These are phyloP conservation scores for Leptarthrus brevirostris DNA, from an alignment of 2,888 invertebrate genomes.

Conservation along the genomic window DNA sequence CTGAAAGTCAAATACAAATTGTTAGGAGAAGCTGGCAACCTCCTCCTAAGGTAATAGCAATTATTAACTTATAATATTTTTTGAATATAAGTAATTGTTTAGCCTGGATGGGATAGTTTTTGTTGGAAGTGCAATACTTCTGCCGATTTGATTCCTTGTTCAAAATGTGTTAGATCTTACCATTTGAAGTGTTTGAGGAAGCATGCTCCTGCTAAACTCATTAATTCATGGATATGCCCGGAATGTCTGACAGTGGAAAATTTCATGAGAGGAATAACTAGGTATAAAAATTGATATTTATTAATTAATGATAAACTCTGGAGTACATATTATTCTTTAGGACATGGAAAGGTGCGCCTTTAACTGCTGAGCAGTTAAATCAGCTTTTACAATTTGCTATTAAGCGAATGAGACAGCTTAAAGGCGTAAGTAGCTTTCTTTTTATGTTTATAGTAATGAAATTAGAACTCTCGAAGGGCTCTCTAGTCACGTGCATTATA, in stretches of 20 bases:
- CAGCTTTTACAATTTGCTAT: slow-evolving; percentile 83
- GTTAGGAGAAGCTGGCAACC: slow-evolving; percentile 42
- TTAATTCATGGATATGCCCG: slow-evolving; percentile 83
- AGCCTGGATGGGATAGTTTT: slow-evolving; percentile 76
- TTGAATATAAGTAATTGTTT: slow-evolving; percentile 53
- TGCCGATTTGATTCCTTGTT: slow-evolving; percentile 74
- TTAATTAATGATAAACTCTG: slow-evolving; percentile 8
- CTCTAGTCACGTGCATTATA: too few relatives aligned
- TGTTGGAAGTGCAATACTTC: slow-evolving; percentile 94
- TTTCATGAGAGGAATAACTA: slow-evolving; percentile 60
- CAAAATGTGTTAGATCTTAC: slow-evolving; percentile 86
- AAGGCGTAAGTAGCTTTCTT: slow-evolving; percentile 77
- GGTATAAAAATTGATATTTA: slow-evolving; percentile 57
- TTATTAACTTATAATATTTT: not conserved
- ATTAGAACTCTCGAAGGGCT: not conserved
- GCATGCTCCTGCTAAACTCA: slow-evolving; percentile 66
- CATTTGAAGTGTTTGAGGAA: slow-evolving; percentile 81
- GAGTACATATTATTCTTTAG: slow-evolving; percentile 56
- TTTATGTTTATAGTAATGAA: not conserved
- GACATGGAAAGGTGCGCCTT: slow-evolving; percentile 54
- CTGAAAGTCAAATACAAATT: slow-evolving; percentile 36
- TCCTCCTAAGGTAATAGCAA: slow-evolving; percentile 52
- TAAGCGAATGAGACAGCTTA: slow-evolving; percentile 81
- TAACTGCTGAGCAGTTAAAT: slow-evolving; percentile 74
- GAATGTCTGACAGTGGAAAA: slow-evolving; percentile 81